A percentile compares a stretch with the other conserved stretches of the same genome.
Conservation (phyloP, 2,888 invertebrate species). For the Plutella xylostella region DNA sequence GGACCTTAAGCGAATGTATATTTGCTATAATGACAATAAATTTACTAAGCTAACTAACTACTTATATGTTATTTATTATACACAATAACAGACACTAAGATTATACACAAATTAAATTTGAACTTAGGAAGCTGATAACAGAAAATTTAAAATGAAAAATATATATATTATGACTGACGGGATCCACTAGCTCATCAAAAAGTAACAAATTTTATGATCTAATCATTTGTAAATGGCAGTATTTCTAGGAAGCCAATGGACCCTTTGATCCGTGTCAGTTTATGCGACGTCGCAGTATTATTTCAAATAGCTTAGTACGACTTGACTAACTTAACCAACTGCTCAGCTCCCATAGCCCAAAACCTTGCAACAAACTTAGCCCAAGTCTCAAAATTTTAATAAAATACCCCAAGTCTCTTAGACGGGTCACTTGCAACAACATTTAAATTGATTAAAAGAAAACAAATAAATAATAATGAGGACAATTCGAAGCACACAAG, state of each 20-base stretch:
- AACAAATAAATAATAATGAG: constrained; percentile 36
- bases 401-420: constrained; percentile 31
- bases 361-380: constrained; percentile 5
- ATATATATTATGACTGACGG: too few species aligned
- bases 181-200: not conserved
- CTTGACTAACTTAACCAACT: not conserved
- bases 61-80: too few species aligned
- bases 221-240: not conserved
- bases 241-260: not conserved
- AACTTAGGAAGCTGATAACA: too few species aligned
- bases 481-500: constrained; percentile 31
- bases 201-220: not conserved
- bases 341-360: too few species aligned
- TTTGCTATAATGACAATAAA: too few species aligned
- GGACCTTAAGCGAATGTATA: too few species aligned
- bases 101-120: too few species aligned
- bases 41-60: too few species aligned
- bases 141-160: too few species aligned
- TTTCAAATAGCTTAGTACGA: not conserved
- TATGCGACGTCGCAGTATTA: not conserved
- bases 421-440: constrained; percentile 39
- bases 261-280: not conserved
- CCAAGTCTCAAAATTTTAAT: constrained; percentile 25
- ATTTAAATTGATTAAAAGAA: constrained; percentile 33
- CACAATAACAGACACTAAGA: too few species aligned